phyloP scores from a whole-genome alignment of 2,888 invertebrate genomes.

The Nomada fucata region DNA sequence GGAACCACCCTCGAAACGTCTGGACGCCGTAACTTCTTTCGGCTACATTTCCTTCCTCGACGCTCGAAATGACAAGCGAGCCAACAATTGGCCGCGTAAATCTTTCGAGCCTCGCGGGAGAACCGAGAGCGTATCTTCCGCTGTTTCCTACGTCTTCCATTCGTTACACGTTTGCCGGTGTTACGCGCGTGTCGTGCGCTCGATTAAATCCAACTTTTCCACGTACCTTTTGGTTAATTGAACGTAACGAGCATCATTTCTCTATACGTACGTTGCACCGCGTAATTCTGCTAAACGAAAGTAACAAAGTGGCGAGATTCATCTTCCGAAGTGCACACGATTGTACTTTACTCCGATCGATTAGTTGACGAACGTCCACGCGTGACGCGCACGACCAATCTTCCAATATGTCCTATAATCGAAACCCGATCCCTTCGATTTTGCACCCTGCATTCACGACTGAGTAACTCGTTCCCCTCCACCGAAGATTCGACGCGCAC shows the following conservation, averaged over 20 bases:
- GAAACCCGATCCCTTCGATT: too few relatives aligned
- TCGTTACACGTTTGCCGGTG: slow-evolving; percentile 23
- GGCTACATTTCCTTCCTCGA: slow-evolving; percentile 46
- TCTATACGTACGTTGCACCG: too few relatives aligned
- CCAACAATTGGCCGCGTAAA: slow-evolving; percentile 50
- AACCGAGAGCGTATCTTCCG: slow-evolving; percentile 4
- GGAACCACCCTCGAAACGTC: slow-evolving; percentile 41
- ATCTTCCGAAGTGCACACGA: too few relatives aligned
- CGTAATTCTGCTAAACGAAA: too few relatives aligned
- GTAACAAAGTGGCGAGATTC: too few relatives aligned
- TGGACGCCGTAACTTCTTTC: slow-evolving; percentile 57
- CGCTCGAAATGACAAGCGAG: slow-evolving; percentile 37
- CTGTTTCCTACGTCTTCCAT: slow-evolving; percentile 16
- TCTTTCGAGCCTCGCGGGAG: slow-evolving; percentile 25
- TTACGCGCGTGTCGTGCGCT: slow-evolving; percentile 8
- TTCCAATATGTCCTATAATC: too few relatives aligned
- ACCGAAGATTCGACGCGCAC: too few relatives aligned
- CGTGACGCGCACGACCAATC: too few relatives aligned
- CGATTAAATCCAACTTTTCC: slow-evolving; percentile 21
- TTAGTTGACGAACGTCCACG: too few relatives aligned
- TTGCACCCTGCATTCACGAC: too few relatives aligned
- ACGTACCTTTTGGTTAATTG: not conserved
- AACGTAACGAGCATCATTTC: not conserved
- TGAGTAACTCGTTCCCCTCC: too few relatives aligned
- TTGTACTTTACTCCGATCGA: too few relatives aligned